phyloP scores from a whole-genome alignment of 2,888 invertebrate species.

The Helicoverpa assulta region DNA sequence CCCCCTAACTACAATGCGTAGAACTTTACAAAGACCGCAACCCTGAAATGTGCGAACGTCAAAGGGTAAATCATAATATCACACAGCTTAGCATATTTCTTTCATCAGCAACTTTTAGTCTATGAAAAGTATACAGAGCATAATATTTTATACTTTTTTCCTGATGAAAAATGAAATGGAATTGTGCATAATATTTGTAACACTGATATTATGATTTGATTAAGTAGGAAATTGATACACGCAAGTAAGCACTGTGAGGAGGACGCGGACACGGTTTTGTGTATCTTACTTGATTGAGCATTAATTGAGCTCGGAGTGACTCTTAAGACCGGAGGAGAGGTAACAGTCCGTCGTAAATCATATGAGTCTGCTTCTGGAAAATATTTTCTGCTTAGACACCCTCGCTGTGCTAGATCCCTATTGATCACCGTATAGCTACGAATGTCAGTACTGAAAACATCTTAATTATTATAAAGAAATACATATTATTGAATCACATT shows the following conservation, averaged over 20 bases:
- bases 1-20: constrained; percentile 38
- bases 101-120: background rate
- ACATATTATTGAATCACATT: background rate
- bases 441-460: background rate
- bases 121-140: too few relatives aligned
- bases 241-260: constrained; percentile 51
- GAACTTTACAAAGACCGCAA: constrained; percentile 40
- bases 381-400: constrained; percentile 50
- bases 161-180: too few relatives aligned
- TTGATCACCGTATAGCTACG: background rate
- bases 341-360: constrained; percentile 72
- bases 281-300: constrained; percentile 78
- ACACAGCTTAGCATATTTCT: constrained; percentile 2
- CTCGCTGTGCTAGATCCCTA: background rate
- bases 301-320: constrained; percentile 70
- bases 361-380: constrained; percentile 79
- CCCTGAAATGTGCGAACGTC: constrained; percentile 32
- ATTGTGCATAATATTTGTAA: too few relatives aligned
- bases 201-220: constrained; percentile 42
- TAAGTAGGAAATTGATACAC: constrained; percentile 35
- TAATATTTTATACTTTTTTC: too few relatives aligned
- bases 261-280: constrained; percentile 42
- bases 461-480: background rate
- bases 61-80: constrained; percentile 44
- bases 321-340: constrained; percentile 74